These are phyloP conservation scores for Zosterops japonicus DNA, from an alignment of 2,113 vertebrate genomes.

Conservation along the genomic window DNA sequence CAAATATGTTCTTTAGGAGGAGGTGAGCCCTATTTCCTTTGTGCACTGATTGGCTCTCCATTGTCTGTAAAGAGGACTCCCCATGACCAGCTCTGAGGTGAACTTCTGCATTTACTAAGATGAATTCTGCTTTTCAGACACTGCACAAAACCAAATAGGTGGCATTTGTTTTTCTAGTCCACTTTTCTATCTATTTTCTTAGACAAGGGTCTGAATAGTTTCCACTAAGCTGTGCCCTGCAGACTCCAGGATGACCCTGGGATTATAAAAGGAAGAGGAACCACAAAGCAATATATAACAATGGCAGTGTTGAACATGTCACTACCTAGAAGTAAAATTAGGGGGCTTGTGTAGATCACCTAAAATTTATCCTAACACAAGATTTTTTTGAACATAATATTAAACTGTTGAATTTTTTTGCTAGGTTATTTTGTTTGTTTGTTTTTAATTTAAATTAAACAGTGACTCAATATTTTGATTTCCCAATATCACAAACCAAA, in stretches of 20 bases:
- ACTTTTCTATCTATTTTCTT: neutral
- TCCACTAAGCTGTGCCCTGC: neutral
- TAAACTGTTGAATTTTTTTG: neutral
- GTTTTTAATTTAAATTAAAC: neutral
- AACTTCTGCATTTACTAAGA: neutral
- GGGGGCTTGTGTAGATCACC: neutral
- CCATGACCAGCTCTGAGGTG: neutral
- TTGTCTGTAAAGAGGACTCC: neutral
- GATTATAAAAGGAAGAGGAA: neutral
- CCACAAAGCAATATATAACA: neutral
- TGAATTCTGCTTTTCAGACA: neutral
- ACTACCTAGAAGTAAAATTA: neutral
- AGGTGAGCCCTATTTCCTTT: neutral
- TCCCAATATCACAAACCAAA: neutral
- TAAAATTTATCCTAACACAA: neutral
- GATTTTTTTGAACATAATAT: neutral
- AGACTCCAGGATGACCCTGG: neutral
- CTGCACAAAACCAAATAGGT: neutral
- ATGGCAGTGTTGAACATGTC: neutral
- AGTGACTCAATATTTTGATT: neutral
- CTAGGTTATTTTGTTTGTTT: neutral
- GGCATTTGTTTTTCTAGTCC: neutral
- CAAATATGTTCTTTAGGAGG: neutral
- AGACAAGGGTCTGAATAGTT: neutral
- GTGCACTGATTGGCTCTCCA: accelerated